Evolutionary conservation across 2,888 invertebrate species (phyloP), one percentile per base, ranked within the genome.

Genomic region (Polyommatus iphigenia): DNA sequence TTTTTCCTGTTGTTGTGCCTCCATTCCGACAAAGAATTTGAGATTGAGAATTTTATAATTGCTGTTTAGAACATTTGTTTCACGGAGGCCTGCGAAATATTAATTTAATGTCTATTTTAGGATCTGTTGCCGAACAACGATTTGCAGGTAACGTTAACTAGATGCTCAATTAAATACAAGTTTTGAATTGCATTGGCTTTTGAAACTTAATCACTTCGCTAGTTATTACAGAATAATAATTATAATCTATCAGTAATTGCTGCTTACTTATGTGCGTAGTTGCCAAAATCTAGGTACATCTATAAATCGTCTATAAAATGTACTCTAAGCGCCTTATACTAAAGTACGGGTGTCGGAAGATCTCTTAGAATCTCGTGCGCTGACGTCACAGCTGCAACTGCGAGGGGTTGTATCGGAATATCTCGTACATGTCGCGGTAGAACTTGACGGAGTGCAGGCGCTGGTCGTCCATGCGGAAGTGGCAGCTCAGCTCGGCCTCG

Each of bases 301-400:
- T n/a, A 18, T 18, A n/a, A 57, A 54, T 57, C n/a, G 10, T 46
- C 13, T 10, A 13, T 46, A 36, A 36, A 36, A 6, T 36, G 5
- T n/a, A n/a, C n/a, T 57, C 15, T n/a, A n/a, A 57, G 5, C n/a
- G n/a, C 5, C n/a, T n/a, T 46, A 50, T 50, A 50, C 50, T 50
- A 50, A 50, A 15, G 50, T 50, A 50, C 13, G 15, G 24, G 50
- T 50, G 46, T 13, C 3, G 3, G 13, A 10, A 50, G 3, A 50
- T 93, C 83, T 93, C 88, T 24, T 24, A 90, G 77, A 13, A 50
- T 50, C 50, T 50, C 0, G 91, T 78, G 91, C 36, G 36, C 36
- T 36, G 36, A 90, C 81, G 93, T 87, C 84, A 24, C 85, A 80
- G 89, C 93, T 93, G 90, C 10, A 80, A 82, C 24, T 24, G 24